Evolutionary conservation across 2,797 vertebrate genomes (phyloP), one percentile per base, ranked within the genome.

Genomic region (Tangara arthus): DNA sequence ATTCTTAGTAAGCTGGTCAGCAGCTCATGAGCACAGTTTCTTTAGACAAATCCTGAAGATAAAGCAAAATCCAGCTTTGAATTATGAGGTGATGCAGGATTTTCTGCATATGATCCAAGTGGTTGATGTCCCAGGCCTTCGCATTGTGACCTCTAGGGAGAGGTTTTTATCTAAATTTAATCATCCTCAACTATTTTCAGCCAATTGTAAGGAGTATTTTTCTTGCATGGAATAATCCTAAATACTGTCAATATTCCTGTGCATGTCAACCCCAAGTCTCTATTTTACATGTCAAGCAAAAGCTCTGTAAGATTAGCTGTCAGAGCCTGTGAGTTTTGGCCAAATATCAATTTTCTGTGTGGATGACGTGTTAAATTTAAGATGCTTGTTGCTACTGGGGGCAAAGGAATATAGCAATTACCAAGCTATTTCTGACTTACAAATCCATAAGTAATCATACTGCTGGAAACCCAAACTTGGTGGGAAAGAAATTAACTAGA

Each of bases 361-460:
- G 87, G 87, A 94, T 88, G 91, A 93, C 46, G 73, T 91, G 61
- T 90, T 96, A 91, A 94, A 91, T 91, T 94, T 91, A 94, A 94
- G 95, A 76, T 0, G 4, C 46, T 87, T 60, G 37, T 87, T 89
- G 93, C 82, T 87, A 92, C 63, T 44, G 59, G 4, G 4, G 66
- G 85, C 73, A 96, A 91, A 94, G 82, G 71, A 94, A 96, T 93
- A 94, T 37, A 95, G 89, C 95, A 95, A 95, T 96, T 96, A 93
- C 91, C 57, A 76, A 86, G 91, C 73, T 93, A 90, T 93, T 96
- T 94, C 93, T 84, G 70, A 83, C 91, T 95, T 91, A 91, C 66
- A 90, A 95, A 91, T 90, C 93, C 39, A 6, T 89, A 96, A 94
- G 77, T 91, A 96, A 96, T 95, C 63, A 68, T 70, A 53, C 20